A percentile compares a stretch with the other conserved stretches of the same genome.
Evolutionary conservation across 2,888 invertebrate genomes (phyloP).

Genomic region (Herminia tarsipennalis): DNA sequence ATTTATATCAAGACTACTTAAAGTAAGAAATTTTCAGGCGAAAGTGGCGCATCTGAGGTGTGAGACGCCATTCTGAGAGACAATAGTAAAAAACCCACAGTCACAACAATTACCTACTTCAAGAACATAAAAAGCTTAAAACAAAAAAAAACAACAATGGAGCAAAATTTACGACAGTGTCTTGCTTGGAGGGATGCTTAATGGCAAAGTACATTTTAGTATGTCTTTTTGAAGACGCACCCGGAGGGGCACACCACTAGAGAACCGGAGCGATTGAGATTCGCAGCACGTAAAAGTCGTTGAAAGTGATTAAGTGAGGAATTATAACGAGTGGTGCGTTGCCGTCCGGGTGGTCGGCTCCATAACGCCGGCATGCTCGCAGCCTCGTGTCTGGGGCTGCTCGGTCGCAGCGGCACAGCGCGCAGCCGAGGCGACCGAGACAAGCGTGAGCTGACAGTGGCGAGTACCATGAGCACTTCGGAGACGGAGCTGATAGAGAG

Average conservation of each 20-base stretch:
- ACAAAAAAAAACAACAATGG: constrained; percentile 66
- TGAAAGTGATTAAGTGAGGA: constrained; percentile 3
- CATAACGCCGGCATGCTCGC: constrained; percentile 84
- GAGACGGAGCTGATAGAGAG: constrained; percentile 99
- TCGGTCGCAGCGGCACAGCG: constrained; percentile 76
- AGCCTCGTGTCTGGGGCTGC: constrained; percentile 85
- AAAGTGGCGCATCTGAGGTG: constrained; percentile 51
- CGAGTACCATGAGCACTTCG: constrained; percentile 98
- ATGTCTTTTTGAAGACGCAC: constrained; percentile 63
- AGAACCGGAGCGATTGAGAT: constrained; percentile 19
- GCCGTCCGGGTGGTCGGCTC: constrained; percentile 73
- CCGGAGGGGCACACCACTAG: constrained; percentile 62
- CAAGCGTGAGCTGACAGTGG: constrained; percentile 81
- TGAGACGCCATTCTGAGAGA: constrained; percentile 54
- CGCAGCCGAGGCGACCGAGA: constrained; percentile 72
- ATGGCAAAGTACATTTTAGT: constrained; percentile 64
- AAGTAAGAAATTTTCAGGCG: constrained; percentile 55
- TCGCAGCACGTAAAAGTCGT: neutral
- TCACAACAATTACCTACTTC: constrained; percentile 69
- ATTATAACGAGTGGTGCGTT: constrained; percentile 46
- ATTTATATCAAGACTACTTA: constrained; percentile 66
- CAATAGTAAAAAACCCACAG: constrained; percentile 65
- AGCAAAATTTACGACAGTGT: constrained; percentile 61
- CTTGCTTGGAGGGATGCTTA: constrained; percentile 65
- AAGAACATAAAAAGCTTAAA: constrained; percentile 74